Percentiles rank a stretch among this genome's conserved stretches.
Evolutionary conservation across 2,797 vertebrate species (phyloP).

Genomic region (Lithobates pipiens): DNA sequence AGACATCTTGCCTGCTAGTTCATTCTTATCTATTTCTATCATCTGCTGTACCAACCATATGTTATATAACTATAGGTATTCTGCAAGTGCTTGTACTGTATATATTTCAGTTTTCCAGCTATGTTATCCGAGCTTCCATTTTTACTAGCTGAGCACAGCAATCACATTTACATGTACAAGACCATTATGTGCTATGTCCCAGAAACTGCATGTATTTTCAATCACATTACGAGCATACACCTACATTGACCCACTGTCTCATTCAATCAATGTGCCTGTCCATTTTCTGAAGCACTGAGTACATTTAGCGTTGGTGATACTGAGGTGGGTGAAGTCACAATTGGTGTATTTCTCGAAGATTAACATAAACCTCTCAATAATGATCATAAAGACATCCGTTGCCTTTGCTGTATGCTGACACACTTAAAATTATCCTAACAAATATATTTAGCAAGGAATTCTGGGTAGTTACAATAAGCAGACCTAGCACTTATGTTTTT

Average conservation of each 20-base stretch:
- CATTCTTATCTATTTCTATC: not conserved
- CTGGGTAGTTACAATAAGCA: constrained; percentile 1
- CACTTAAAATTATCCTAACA: not conserved
- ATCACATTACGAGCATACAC: constrained; percentile 48
- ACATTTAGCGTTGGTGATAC: constrained; percentile 19
- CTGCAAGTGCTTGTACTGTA: not conserved
- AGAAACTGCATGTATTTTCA: constrained; percentile 43
- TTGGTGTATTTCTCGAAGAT: constrained; percentile 24
- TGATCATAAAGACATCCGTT: not conserved
- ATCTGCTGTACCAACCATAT: not conserved
- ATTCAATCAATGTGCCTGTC: constrained; percentile 33
- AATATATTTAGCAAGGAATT: not conserved
- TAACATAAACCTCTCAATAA: constrained; percentile 19
- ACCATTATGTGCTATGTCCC: constrained; percentile 40
- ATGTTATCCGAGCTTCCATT: not conserved
- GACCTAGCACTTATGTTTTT: not conserved
- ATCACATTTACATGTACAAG: constrained; percentile 33
- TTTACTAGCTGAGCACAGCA: not conserved
- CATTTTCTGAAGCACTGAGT: constrained; percentile 16
- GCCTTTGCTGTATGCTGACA: not conserved
- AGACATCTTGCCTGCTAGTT: not conserved
- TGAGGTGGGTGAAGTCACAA: constrained; percentile 13
- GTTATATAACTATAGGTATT: not conserved
- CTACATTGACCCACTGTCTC: constrained; percentile 44
- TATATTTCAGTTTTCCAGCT: not conserved